A percentile compares a stretch with the other conserved stretches of the same genome.
Conservation (phyloP, 2,797 vertebrate species). For the Microctenopoma steveboyesi region DNA sequence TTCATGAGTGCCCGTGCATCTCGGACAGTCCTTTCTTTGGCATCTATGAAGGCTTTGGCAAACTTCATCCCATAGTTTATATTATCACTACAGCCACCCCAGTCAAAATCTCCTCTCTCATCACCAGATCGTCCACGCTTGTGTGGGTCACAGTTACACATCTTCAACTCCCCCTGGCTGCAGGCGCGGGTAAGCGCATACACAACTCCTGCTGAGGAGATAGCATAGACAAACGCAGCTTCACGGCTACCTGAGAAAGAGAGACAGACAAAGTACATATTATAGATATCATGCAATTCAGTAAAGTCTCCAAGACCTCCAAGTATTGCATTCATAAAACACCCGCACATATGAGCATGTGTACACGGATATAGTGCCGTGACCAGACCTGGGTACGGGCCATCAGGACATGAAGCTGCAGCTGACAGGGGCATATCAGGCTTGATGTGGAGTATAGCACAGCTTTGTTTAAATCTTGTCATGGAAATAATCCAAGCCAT, state of each 20-base stretch:
- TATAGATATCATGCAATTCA: slow-evolving; percentile 10
- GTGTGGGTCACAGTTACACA: slow-evolving; percentile 93
- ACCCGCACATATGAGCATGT: slow-evolving; percentile 18
- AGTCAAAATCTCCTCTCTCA: slow-evolving; percentile 93
- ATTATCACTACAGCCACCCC: slow-evolving; percentile 98
- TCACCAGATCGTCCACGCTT: slow-evolving; percentile 90
- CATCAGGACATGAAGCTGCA: slow-evolving; percentile 59
- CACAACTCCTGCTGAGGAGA: slow-evolving; percentile 97
- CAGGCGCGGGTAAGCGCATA: slow-evolving; percentile 95
- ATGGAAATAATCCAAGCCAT: slow-evolving; percentile 79
- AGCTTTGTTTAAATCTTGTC: slow-evolving; percentile 85
- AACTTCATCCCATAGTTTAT: slow-evolving; percentile 97
- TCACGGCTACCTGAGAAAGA: slow-evolving; percentile 90
- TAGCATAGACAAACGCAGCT: slow-evolving; percentile 97
- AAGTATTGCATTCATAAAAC: slow-evolving; percentile 19
- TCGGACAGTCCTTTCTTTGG: slow-evolving; percentile 94
- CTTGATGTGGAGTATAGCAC: slow-evolving; percentile 68
- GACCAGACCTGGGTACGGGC: slow-evolving; percentile 49
- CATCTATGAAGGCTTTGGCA: slow-evolving; percentile 95
- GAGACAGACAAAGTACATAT: slow-evolving; percentile 25
- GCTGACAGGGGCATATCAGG: slow-evolving; percentile 69
- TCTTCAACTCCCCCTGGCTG: slow-evolving; percentile 96
- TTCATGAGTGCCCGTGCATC: slow-evolving; percentile 97
- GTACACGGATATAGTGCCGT: slow-evolving; percentile 43
- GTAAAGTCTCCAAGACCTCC: slow-evolving; percentile 4